These are phyloP conservation scores for Aphaenogaster floridana DNA, from an alignment of 1,140 invertebrate genomes.

Conservation along the genomic window DNA sequence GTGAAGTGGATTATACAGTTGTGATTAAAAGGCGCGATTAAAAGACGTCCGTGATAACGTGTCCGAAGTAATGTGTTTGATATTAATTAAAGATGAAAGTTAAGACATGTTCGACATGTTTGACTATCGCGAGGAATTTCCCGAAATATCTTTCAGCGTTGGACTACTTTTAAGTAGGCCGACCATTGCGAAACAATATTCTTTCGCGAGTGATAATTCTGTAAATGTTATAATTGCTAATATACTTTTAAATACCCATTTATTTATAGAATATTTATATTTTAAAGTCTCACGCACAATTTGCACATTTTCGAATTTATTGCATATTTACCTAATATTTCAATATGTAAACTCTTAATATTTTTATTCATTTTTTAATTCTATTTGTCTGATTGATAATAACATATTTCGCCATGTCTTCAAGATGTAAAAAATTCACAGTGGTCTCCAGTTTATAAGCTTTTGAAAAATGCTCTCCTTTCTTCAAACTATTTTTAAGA, in stretches of 20 bases:
- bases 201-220: neutral
- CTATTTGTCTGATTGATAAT: neutral
- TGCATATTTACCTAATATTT: neutral
- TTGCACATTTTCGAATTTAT: neutral
- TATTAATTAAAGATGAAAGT: slow-evolving; percentile 32
- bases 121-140: neutral
- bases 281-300: neutral
- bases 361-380: neutral
- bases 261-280: neutral
- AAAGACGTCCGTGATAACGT: slow-evolving; percentile 21
- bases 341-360: neutral
- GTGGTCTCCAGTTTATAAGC: neutral
- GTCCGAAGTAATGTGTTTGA: neutral
- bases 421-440: neutral
- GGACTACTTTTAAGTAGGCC: slow-evolving; percentile 16
- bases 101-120: neutral
- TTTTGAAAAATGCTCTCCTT: neutral
- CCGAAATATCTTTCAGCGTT: neutral
- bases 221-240: neutral
- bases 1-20: neutral
- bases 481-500: neutral
- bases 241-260: neutral
- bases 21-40: slow-evolving; percentile 45
- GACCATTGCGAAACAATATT: slow-evolving; percentile 5
- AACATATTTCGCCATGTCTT: neutral